Conservation (phyloP, 2,113 vertebrate genomes). For the Monarcha castaneiventris region DNA sequence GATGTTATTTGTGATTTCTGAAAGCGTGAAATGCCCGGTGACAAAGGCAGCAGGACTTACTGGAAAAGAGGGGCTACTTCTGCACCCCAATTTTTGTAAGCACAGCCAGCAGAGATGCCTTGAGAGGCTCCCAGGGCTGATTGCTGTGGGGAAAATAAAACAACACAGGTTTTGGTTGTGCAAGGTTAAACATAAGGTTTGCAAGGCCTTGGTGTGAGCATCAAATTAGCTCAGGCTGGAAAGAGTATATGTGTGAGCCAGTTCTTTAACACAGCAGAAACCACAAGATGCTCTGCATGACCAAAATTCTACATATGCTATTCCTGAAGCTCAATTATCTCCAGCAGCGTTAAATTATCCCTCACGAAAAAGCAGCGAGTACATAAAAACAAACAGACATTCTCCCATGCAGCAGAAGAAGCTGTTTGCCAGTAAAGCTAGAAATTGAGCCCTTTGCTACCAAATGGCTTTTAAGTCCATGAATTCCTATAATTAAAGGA, state of each 20-base stretch:
- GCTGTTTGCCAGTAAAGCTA: background rate
- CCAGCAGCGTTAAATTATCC: conserved; percentile 16
- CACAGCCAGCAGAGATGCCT: background rate
- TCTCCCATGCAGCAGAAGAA: background rate
- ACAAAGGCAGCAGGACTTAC: background rate
- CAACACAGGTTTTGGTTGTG: background rate
- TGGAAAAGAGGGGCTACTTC: background rate
- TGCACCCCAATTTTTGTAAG: background rate
- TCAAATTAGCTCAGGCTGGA: background rate
- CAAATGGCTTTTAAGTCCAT: background rate
- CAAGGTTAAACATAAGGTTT: background rate
- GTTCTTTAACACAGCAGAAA: background rate
- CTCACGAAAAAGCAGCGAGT: background rate
- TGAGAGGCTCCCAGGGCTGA: background rate
- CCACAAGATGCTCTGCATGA: background rate
- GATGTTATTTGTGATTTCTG: background rate
- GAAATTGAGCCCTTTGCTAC: background rate
- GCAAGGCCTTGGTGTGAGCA: background rate
- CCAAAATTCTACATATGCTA: background rate
- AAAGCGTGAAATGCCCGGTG: background rate
- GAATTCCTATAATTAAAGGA: background rate
- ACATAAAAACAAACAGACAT: background rate
- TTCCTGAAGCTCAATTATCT: conserved; percentile 5
- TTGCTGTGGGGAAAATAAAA: background rate
- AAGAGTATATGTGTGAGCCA: background rate